These are phyloP conservation scores for Cacatua alba DNA, from an alignment of 2,113 vertebrate genomes.

Conservation along the genomic window DNA sequence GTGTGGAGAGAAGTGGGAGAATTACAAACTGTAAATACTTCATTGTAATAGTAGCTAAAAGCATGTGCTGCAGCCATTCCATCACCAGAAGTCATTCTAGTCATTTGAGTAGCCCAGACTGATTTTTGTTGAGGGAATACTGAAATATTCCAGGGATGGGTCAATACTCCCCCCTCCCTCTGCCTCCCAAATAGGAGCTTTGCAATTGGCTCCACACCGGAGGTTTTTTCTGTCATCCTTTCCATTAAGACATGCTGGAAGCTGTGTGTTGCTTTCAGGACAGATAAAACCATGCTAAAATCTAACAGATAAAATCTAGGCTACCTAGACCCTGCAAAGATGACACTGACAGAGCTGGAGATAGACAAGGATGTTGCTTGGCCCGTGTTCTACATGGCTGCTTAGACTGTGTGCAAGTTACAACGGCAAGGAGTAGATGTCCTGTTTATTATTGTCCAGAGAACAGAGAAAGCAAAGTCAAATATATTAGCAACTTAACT, in stretches of 20 bases:
- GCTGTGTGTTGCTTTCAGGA: background rate
- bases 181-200: background rate
- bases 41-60: background rate
- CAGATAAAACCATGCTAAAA: background rate
- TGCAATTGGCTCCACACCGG: background rate
- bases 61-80: background rate
- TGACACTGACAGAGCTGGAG: background rate
- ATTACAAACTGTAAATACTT: background rate
- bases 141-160: background rate
- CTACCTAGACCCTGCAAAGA: background rate
- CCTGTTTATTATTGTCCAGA: background rate
- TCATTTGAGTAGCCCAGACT: background rate
- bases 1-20: background rate
- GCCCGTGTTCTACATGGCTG: background rate
- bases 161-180: background rate
- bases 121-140: background rate
- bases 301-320: background rate
- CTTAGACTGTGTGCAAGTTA: background rate
- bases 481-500: background rate
- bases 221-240: background rate
- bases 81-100: background rate
- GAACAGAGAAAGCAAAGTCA: background rate
- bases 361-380: background rate
- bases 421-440: fast-evolving
- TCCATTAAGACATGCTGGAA: background rate